A percentile compares a stretch with the other conserved stretches of the same genome.
phyloP scores from a whole-genome alignment of 2,888 invertebrate genomes.

The Lasioglossum pauxillum region DNA sequence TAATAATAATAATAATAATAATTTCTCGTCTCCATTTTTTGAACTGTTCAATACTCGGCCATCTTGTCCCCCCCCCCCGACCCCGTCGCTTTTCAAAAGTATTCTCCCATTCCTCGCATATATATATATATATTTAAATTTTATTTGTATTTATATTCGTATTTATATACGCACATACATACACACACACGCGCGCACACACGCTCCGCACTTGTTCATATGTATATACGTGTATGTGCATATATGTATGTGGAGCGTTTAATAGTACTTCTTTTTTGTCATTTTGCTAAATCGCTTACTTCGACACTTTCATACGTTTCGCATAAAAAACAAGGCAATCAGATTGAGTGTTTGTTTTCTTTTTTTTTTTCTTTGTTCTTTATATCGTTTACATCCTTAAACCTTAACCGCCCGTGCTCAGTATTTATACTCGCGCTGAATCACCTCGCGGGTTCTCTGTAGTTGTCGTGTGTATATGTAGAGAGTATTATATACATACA shows the following conservation, averaged over 20 bases:
- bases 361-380: conserved; percentile 53
- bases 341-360: conserved; percentile 80
- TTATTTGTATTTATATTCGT: conserved; percentile 43
- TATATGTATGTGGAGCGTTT: conserved; percentile 69
- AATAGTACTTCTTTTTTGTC: conserved; percentile 74
- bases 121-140: conserved; percentile 44
- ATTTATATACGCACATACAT: conserved; percentile 55
- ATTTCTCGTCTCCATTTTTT: conserved; percentile 66
- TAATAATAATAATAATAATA: conserved; percentile 50
- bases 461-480: not conserved
- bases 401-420: conserved; percentile 72
- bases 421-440: conserved; percentile 71
- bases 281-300: conserved; percentile 75
- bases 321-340: conserved; percentile 84
- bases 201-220: not conserved
- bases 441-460: conserved; percentile 65
- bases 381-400: conserved; percentile 77
- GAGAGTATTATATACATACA: conserved; percentile 69
- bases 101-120: conserved; percentile 61
- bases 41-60: conserved; percentile 75
- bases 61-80: conserved; percentile 31
- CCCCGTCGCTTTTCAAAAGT: conserved; percentile 66
- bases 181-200: conserved; percentile 56
- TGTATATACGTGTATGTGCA: conserved; percentile 52
- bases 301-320: conserved; percentile 82